Evolutionary conservation across 2,113 vertebrate species (phyloP), one percentile per base, ranked within the genome.

Genomic region (Corythaeola cristata): DNA sequence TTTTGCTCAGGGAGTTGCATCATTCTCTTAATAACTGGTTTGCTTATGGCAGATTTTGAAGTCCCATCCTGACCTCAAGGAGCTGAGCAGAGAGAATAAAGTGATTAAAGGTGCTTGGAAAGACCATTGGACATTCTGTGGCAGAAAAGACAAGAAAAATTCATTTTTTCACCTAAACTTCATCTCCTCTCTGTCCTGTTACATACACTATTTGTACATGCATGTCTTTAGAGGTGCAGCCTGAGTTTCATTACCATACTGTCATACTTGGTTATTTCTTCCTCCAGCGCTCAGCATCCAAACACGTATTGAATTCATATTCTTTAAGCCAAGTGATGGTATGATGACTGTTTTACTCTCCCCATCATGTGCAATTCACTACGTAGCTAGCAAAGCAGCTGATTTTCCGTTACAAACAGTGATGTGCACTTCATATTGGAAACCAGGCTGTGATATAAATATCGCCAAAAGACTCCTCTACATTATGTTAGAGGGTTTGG

Each of bases 391-490:
- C 66, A 89, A 87, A 88, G 50, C 78, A 60, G 73, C 32, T 50
- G 59, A 81, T 85, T 74, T 82, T 39, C 80, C 5, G 2, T 68
- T 86, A 35, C 92, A 88, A 88, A 78, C 87, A 89, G 75, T 47
- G 90, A 80, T 81, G 92, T 90, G 90, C 90, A 90, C 76, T 97
- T 96, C 41, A 33, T 63, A 68, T 18, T 90, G 76, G 72, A 74
- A 95, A 60, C 50, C 37, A 74, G 92, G 55, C 92, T 90, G 85
- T 44, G 44, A 21, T 72, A 63, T 72, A 86, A 95, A 68, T 44
- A 28, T 4, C 6, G 0, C 90, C 93, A 91, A 63, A 69, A 95
- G 77, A 23, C 45, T 90, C 41, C 52, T 84, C 64, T 71, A 37
- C 11, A 0, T 49, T 86, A 7, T 18, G 35, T 96, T 64, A 5